Conservation (phyloP, 1,140 invertebrate species). For the Drosophila nannoptera region DNA sequence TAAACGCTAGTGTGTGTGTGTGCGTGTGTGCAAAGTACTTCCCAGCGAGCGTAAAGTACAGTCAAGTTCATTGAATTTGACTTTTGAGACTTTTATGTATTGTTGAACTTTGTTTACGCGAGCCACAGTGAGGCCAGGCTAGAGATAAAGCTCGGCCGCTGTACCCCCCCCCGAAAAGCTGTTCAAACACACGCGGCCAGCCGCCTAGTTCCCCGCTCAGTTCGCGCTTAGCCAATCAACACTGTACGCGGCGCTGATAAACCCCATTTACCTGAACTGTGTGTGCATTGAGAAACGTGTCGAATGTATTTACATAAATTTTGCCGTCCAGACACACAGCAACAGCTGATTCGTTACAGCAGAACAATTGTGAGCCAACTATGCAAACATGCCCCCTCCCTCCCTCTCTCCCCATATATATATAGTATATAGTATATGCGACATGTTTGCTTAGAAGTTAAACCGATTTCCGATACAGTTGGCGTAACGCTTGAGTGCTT, state of each 20-base stretch:
- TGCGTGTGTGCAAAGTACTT: not conserved
- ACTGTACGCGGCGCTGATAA: conserved; percentile 25
- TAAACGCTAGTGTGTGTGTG: no score
- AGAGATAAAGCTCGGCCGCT: not conserved
- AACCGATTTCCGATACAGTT: conserved; percentile 67
- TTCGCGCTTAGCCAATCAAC: not conserved
- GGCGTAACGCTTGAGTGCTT: conserved; percentile 49
- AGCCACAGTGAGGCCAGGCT: not conserved
- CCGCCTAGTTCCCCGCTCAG: no score
- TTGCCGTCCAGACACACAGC: conserved; percentile 16
- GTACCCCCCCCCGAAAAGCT: not conserved
- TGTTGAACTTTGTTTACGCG: no score
- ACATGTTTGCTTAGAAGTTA: conserved; percentile 33
- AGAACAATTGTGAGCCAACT: conserved; percentile 26
- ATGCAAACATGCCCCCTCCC: not conserved
- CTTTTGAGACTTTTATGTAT: no score
- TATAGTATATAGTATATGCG: conserved; percentile 9
- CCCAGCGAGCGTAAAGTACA: not conserved
- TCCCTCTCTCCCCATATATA: not conserved
- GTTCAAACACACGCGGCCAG: no score
- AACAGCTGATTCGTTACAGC: conserved; percentile 53
- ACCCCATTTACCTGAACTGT: conserved; percentile 48
- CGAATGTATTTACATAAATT: conserved; percentile 50
- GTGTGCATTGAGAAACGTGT: conserved; percentile 37
- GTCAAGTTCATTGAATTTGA: not conserved